Base-by-base conservation (phyloP, 1,140 invertebrate species). In the Drosophila auraria region DNA sequence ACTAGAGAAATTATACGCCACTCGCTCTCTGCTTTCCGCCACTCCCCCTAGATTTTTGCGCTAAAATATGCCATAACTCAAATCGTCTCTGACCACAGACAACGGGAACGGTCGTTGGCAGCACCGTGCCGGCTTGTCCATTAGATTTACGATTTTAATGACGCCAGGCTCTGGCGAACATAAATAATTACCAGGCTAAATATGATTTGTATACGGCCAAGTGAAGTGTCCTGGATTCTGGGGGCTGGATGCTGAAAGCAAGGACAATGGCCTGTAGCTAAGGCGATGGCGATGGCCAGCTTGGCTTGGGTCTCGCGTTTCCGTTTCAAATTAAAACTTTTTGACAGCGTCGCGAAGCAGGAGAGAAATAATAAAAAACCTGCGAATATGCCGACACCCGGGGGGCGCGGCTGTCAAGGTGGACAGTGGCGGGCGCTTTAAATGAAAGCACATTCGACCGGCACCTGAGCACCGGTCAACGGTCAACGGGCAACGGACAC, bases 91-190 rank as follows among this genome's bases (percentile, higher is more conserved):
- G 50, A 69, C 62, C 70, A 65, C 75, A 69, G 82, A 57, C 63
- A 73, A 58, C 60, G 61, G 30, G 23, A 27, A 12, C 42, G 51
- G 65, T 30, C 44, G 57, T 56, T 62, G 56, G 57, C 44, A 58
- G 80, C 75, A 38, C 83, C 80, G 80, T 69, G 30, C 83, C 80
- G 64, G 63, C 77, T 79, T 83, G 62, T 66, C 70, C 84, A 80
- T 80, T 80, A 87, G 81, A 87, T 87, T 87, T 89, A 87, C 87
- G 84, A 83, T 89, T 89, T 83, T 78, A 83, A 87, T 87, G 77
- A 89, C 72, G 74, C 50, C 68, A 56, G 40, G 23, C 20, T 42
- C 50, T 68, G 72, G 45, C 61, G 53, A 70, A 87, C 71, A 83
- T 87, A 87, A 87, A 87, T 87, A 87, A 87, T 84, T 84, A 84